Evolutionary conservation across 2,113 vertebrate species (phyloP).

Genomic region (Henicopernis longicauda): DNA sequence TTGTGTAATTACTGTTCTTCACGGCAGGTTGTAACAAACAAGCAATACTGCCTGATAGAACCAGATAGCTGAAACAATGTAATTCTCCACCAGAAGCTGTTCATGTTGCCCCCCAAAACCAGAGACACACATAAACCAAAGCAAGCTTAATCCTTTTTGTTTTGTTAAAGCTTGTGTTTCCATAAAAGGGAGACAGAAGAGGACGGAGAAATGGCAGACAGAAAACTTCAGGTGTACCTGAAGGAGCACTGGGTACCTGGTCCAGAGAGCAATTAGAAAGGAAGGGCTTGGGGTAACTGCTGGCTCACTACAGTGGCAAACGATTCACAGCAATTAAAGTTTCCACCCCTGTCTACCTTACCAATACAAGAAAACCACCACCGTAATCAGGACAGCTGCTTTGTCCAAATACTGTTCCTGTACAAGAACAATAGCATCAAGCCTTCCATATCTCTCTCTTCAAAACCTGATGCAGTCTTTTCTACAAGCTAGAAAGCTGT

Average conservation of each 20-base stretch:
- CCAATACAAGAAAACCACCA: neutral
- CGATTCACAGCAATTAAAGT: neutral
- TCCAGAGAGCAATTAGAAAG: neutral
- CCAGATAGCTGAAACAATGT: neutral
- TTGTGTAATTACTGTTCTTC: neutral
- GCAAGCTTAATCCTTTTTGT: neutral
- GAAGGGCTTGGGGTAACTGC: neutral
- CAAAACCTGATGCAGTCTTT: neutral
- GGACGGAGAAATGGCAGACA: neutral
- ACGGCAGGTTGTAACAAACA: neutral
- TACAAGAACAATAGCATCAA: neutral
- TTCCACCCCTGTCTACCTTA: neutral
- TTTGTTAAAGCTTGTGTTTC: neutral
- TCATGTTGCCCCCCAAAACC: neutral
- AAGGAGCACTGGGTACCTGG: neutral
- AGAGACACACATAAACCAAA: neutral
- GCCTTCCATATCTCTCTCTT: neutral
- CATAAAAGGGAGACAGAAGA: neutral
- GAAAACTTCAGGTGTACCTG: neutral
- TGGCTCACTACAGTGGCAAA: neutral
- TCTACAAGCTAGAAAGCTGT: neutral
- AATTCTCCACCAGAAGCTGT: neutral
- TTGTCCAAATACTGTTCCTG: neutral
- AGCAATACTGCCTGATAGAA: neutral
- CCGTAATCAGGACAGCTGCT: neutral